Percentiles rank a stretch among this genome's conserved stretches.
Conservation (phyloP, 2,888 invertebrate genomes). For the Plusia festucae region DNA sequence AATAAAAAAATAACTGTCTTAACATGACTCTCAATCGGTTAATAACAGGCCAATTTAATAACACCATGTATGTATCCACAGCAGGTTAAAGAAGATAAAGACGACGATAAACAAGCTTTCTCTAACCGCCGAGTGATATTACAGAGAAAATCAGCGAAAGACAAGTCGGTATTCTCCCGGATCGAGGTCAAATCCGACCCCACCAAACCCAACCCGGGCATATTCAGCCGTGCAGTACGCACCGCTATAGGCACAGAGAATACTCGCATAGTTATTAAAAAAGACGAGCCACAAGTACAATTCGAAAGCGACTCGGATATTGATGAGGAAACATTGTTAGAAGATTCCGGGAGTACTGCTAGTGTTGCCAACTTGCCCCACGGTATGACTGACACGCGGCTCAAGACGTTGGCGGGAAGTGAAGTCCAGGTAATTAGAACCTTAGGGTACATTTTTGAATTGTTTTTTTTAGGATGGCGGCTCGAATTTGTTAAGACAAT, state of each 20-base stretch:
- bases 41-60: no score
- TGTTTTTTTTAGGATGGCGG: conserved; percentile 36
- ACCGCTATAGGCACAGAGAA: conserved; percentile 71
- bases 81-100: conserved; percentile 64
- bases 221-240: conserved; percentile 81
- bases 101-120: conserved; percentile 67
- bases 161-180: conserved; percentile 72
- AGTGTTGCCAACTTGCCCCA: conserved; percentile 78
- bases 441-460: conserved; percentile 36
- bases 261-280: conserved; percentile 61
- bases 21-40: no score
- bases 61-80: conserved; percentile 8
- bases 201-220: conserved; percentile 74
- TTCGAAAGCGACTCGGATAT: conserved; percentile 72
- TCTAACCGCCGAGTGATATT: conserved; percentile 79
- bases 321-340: conserved; percentile 65
- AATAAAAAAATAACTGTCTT: no score
- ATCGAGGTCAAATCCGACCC: conserved; percentile 72
- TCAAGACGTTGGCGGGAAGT: conserved; percentile 80
- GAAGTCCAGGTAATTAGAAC: conserved; percentile 82
- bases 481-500: conserved; percentile 28
- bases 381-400: conserved; percentile 83
- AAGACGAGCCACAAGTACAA: conserved; percentile 72
- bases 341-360: conserved; percentile 66
- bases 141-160: conserved; percentile 71